Conservation (phyloP, 2,888 invertebrate genomes). For the Trissonchulus sp. region DNA sequence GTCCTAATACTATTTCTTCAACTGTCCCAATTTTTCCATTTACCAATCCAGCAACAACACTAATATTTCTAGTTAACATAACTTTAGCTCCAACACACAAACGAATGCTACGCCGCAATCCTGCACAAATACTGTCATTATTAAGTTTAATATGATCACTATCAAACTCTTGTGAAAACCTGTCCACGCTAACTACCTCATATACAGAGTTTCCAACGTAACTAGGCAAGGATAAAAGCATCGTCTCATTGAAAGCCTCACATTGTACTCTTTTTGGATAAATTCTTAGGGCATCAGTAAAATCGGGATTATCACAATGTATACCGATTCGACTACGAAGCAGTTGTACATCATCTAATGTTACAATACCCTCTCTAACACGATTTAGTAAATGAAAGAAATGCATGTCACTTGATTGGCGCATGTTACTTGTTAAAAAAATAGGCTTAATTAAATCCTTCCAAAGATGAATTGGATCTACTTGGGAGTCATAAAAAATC, state of each 20-base stretch:
- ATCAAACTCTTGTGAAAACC: too few relatives aligned
- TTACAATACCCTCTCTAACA: background rate
- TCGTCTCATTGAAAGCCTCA: background rate
- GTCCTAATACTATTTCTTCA: too few relatives aligned
- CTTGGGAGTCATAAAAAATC: background rate
- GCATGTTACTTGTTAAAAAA: background rate
- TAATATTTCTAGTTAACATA: constrained; percentile 2
- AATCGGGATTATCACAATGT: background rate
- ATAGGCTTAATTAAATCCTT: constrained; percentile 1
- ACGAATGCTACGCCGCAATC: constrained; percentile 12
- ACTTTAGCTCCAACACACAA: background rate
- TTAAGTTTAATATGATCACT: background rate
- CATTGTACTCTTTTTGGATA: constrained; percentile 3
- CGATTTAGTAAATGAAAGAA: background rate
- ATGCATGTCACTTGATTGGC: background rate
- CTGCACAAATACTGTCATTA: background rate
- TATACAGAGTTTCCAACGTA: too few relatives aligned
- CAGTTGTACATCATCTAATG: background rate
- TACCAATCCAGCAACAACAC: background rate
- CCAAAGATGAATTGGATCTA: background rate
- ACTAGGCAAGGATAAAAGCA: too few relatives aligned
- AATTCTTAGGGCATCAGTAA: background rate
- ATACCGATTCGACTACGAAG: background rate
- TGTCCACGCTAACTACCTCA: too few relatives aligned
- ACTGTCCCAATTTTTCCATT: background rate